Conservation (phyloP, 2,888 invertebrate genomes). For the Lomographa bimaculata region DNA sequence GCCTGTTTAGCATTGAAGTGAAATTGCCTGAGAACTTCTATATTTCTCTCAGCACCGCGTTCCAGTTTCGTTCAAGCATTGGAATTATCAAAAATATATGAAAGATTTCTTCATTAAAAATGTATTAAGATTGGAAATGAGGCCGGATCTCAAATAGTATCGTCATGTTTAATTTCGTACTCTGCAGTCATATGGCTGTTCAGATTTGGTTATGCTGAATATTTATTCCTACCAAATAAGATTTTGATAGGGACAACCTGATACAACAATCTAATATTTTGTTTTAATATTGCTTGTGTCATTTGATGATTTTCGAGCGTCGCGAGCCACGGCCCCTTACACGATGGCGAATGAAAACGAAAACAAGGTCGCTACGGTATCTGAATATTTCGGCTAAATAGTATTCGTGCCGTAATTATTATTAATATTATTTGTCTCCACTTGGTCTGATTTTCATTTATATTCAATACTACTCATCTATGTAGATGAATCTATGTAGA, state of each 20-base stretch:
- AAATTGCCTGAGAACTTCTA: slow-evolving; percentile 35
- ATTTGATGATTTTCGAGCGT: slow-evolving; percentile 50
- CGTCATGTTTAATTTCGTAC: slow-evolving; percentile 31
- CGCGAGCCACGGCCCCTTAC: slow-evolving; percentile 40
- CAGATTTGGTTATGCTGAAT: slow-evolving; percentile 22
- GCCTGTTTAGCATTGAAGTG: slow-evolving; percentile 37
- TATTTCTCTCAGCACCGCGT: slow-evolving; percentile 37
- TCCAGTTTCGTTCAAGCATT: slow-evolving; percentile 41
- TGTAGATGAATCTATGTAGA: too few relatives aligned
- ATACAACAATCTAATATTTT: slow-evolving; percentile 20
- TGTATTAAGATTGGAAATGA: slow-evolving; percentile 41
- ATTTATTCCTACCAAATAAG: slow-evolving; percentile 29
- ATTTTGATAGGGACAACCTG: slow-evolving; percentile 23
- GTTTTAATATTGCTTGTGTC: slow-evolving; percentile 47
- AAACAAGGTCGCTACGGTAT: slow-evolving; percentile 76
- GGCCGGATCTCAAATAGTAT: slow-evolving; percentile 24
- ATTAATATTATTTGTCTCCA: slow-evolving; percentile 38
- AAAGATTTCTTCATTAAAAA: slow-evolving; percentile 36
- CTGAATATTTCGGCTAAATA: slow-evolving; percentile 62
- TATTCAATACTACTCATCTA: too few relatives aligned
- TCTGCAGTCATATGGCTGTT: slow-evolving; percentile 22
- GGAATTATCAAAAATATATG: slow-evolving; percentile 40
- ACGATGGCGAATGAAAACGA: slow-evolving; percentile 66
- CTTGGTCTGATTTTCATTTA: slow-evolving; percentile 6
- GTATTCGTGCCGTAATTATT: slow-evolving; percentile 42